A percentile compares a stretch with the other conserved stretches of the same genome.
These are phyloP conservation scores for Ranitomeya imitator DNA, from an alignment of 2,113 vertebrate genomes.

Conservation along the genomic window DNA sequence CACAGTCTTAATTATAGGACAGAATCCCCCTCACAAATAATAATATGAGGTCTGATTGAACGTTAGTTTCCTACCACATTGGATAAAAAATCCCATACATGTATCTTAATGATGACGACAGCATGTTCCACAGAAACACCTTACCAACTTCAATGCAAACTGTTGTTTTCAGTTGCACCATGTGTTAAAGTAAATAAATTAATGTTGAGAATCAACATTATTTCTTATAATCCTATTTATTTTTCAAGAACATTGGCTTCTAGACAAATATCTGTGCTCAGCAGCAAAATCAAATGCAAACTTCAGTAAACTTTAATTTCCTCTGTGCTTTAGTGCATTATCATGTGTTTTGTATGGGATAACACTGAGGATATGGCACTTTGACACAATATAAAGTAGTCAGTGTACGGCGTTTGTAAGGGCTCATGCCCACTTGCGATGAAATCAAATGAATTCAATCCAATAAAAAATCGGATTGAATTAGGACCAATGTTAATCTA, in stretches of 20 bases:
- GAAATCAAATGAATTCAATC: no score
- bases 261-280: not conserved
- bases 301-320: not conserved
- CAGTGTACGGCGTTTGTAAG: no score
- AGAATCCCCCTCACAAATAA: constrained; percentile 11
- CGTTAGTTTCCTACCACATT: not conserved
- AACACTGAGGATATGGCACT: no score
- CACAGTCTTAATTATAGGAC: constrained; percentile 24
- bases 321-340: not conserved
- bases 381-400: no score
- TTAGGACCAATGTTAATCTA: no score
- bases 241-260: not conserved
- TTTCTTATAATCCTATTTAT: constrained; percentile 31
- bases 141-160: not conserved
- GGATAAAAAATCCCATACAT: not conserved
- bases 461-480: no score
- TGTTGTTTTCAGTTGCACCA: constrained; percentile 6
- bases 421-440: no score
- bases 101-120: not conserved
- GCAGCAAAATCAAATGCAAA: not conserved
- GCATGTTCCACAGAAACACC: not conserved
- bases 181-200: constrained; percentile 6
- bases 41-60: constrained; percentile 10
- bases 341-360: no score
- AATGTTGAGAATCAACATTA: constrained; percentile 6